Evolutionary conservation across 2,888 invertebrate genomes (phyloP), one percentile per base, ranked within the genome.

Genomic region (Lasioglossum oenotherae): DNA sequence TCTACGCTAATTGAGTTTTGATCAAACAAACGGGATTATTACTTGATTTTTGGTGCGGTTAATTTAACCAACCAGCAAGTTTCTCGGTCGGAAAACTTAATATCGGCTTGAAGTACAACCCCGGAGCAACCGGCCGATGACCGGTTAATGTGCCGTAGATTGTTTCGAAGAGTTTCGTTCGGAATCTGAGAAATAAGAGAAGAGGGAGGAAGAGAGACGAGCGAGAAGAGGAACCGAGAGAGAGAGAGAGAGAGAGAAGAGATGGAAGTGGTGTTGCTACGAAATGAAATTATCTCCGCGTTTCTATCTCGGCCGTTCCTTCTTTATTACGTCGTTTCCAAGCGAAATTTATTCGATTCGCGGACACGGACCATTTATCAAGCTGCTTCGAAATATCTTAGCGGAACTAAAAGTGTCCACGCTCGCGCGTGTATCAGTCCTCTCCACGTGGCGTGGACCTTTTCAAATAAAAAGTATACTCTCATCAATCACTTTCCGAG

Each of bases 321-420:
- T 84, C 80, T 87, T 90, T 86, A 81, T 87, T 86, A 81, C 81
- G 81, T 85, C 80, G 79, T 87, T 87, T 77, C 31, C 31, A 73
- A 38, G 57, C 41, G 69, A 84, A 88, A 92, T 92, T 86, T 87
- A 90, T 92, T 81, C 87, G 89, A 87, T 76, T 57, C 80, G 73
- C 73, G 74, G 83, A 84, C 90, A 81, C 78, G 79, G 44, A 81
- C 85, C 88, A 88, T 91, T 92, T 92, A 89, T 91, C 91, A 92
- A 82, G 74, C 74, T 67, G 77, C 85, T 90, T 85, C 86, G 86
- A 92, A 91, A 90, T 88, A 88, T 89, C 88, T 85, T 86, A 85
- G 87, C 74, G 82, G 77, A 87, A 85, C 86, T 82, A 86, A 82
- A 81, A 87, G 82, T 80, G 86, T 85, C 77, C 64, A 74, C 84